Evolutionary conservation across 2,797 vertebrate genomes (phyloP), one percentile per base, ranked within the genome.

Genomic region (Sebastes kiyomatsui): DNA sequence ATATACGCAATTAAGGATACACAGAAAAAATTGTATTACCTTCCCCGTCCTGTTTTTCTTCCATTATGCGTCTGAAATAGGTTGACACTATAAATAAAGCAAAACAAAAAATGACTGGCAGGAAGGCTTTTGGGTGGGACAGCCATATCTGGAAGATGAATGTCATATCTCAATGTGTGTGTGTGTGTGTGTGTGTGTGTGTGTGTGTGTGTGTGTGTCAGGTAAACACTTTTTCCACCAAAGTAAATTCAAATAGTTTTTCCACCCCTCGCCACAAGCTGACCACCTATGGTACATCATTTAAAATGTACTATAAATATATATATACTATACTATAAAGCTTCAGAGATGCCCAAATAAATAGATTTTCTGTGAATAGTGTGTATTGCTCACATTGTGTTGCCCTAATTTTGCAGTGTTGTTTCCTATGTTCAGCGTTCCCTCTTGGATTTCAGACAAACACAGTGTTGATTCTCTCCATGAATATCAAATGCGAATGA

Each of bases 401-500:
- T 86, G 84, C 20, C 82, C 81, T 88, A 77, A 89, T 91, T 93
- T 82, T 83, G 75, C 65, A 70, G 85, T 83, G 80, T 84, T 90
- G 80, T 84, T 86, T 77, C 67, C 65, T 49, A 64, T 86, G 81
- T 86, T 82, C 69, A 68, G 59, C 14, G 49, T 79, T 82, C 77
- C 81, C 79, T 66, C 56, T 75, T 90, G 82, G 73, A 82, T 86
- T 84, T 70, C 72, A 82, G 73, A 87, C 77, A 80, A 89, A 82
- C 54, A 60, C 65, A 56, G 56, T 75, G 83, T 83, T 79, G 83
- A 88, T 88, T 83, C 75, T 73, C 75, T 38, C 77, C 82, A 85
- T 89, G 87, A 92, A 92, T 87, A 90, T 87, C 73, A 77, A 84
- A 91, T 87, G 54, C 86, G 69, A 83, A 88, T 89, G 75, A 89